Conservation (phyloP, 1,140 invertebrate species). For the Euura saliciscinereae region DNA sequence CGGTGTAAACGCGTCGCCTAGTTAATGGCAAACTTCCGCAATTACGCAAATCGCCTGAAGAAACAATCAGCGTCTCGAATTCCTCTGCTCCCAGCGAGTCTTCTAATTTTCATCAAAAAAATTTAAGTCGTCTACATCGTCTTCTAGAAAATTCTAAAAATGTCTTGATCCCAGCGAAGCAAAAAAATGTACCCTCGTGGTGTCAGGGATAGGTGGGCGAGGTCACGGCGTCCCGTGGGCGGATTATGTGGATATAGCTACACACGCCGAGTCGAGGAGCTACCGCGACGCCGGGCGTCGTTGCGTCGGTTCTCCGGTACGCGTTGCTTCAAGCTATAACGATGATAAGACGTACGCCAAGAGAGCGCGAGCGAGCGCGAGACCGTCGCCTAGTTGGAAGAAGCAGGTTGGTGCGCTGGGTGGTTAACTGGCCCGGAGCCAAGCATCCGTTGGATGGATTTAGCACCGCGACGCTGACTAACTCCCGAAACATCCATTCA, state of each 20-base stretch:
- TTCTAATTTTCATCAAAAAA: too few species aligned
- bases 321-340: conserved; percentile 16
- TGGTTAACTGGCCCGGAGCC: conserved; percentile 57
- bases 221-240: conserved; percentile 13
- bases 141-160: background rate
- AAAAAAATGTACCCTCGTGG: background rate
- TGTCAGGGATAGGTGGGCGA: conserved; percentile 9
- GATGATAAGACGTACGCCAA: conserved; percentile 11
- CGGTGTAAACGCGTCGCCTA: too few species aligned
- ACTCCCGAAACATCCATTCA: conserved; percentile 61
- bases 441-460: conserved; percentile 56
- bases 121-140: too few species aligned
- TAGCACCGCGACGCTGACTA: conserved; percentile 60
- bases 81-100: too few species aligned
- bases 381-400: conserved; percentile 36
- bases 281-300: conserved; percentile 10
- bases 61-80: background rate
- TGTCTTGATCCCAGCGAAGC: background rate
- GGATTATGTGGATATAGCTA: background rate
- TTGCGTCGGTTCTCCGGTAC: background rate
- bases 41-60: background rate
- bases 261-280: background rate
- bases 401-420: conserved; percentile 60
- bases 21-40: background rate
- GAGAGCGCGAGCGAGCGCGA: conserved; percentile 21